Evolutionary conservation across 1,140 invertebrate species (phyloP), one percentile per base, ranked within the genome.

Genomic region (Aculops lycopersici): DNA sequence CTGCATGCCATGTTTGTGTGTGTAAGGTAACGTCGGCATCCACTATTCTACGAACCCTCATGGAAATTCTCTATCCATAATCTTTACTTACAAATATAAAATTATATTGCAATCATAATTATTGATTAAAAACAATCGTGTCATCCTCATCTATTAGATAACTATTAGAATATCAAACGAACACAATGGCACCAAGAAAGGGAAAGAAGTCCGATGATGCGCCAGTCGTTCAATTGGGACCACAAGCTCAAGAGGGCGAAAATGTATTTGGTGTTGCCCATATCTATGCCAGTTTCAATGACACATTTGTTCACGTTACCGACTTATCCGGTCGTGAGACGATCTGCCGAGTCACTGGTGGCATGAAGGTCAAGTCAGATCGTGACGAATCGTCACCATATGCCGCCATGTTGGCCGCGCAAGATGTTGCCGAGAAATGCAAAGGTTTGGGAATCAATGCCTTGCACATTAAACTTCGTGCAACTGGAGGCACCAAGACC

Each of bases 341-440:
- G 2, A 95, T 98, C 53, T 77, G 79, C 42, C 68, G 88, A 53
- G 78, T 98, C 21, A 98, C 92, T 52, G 92, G 92, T 58, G 92
- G 92, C 43, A 98, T 98, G 92, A 97, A 97, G 65, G 92, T 98
- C 0, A 98, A 97, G 60, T 90, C 90, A 52, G 92, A 98, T 64
- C 71, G 92, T 67, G 92, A 98, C 64, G 92, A 98, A 63, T 80
- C 88, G 50, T 95, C 88, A 20, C 92, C 92, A 14, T 98, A 98
- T 54, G 92, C 90, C 55, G 90, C 90, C 72, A 97, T 98, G 90
- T 88, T 98, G 63, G 92, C 92, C 55, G 88, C 90, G 47, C 90
- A 97, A 72, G 92, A 98, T 68, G 92, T 97, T 43, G 84, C 90
- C 54, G 92, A 97, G 58, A 90, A 86, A 54, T 97, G 90, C 60